A percentile compares a stretch with the other conserved stretches of the same genome.
Evolutionary conservation across 1,140 invertebrate genomes (phyloP).

Genomic region (Brachionus sp.): DNA sequence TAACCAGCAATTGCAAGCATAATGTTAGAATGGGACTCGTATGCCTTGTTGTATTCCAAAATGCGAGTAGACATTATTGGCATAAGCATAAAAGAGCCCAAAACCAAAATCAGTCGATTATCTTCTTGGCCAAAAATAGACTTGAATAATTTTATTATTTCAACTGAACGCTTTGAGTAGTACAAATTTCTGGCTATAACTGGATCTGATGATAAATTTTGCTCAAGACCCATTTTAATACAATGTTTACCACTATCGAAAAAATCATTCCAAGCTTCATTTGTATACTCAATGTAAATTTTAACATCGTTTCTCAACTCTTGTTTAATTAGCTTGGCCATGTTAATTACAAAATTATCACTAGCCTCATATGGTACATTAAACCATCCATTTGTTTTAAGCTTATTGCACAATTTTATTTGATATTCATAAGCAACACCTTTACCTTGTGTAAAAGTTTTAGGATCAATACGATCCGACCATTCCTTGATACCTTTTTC

Average conservation of each 20-base stretch:
- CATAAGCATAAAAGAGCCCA: slow-evolving; percentile 51
- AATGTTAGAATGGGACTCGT: neutral
- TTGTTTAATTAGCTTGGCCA: slow-evolving; percentile 47
- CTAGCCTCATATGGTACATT: slow-evolving; percentile 51
- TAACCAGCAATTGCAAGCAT: slow-evolving; percentile 50
- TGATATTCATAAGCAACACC: slow-evolving; percentile 50
- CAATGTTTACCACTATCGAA: slow-evolving; percentile 49
- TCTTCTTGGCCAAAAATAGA: slow-evolving; percentile 45
- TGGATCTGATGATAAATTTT: slow-evolving; percentile 46
- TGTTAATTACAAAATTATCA: slow-evolving; percentile 49
- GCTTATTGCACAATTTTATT: slow-evolving; percentile 48
- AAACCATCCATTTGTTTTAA: slow-evolving; percentile 50
- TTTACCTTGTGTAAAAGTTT: slow-evolving; percentile 48
- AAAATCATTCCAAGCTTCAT: slow-evolving; percentile 53
- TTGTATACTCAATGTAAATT: slow-evolving; percentile 51
- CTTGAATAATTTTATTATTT: slow-evolving; percentile 49
- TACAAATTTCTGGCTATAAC: slow-evolving; percentile 50
- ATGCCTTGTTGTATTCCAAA: slow-evolving; percentile 48
- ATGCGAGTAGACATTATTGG: slow-evolving; percentile 49
- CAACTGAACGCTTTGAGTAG: slow-evolving; percentile 49
- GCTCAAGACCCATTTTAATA: slow-evolving; percentile 47
- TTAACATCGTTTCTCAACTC: slow-evolving; percentile 20
- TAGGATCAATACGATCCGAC: neutral
- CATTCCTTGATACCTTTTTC: neutral
- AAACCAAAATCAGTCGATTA: slow-evolving; percentile 48